These are phyloP conservation scores for Leptobrachium leishanense DNA, from an alignment of 2,113 vertebrate species.

Conservation along the genomic window DNA sequence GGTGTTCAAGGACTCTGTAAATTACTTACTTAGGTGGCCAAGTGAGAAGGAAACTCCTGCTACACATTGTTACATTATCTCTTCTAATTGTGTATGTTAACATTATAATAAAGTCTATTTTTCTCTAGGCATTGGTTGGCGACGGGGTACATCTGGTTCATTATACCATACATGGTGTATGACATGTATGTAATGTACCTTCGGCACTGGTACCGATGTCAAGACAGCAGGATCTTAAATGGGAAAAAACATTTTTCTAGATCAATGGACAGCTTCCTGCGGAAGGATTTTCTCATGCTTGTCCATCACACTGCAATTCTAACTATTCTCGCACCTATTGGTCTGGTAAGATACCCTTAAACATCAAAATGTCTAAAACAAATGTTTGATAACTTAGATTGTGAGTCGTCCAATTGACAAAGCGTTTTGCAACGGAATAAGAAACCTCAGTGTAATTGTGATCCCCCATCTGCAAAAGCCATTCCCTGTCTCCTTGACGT, in stretches of 20 bases:
- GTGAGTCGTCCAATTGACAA: too few species aligned
- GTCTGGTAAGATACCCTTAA: constrained; percentile 74
- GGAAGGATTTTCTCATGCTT: constrained; percentile 86
- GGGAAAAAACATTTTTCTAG: constrained; percentile 71
- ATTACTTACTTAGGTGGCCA: too few species aligned
- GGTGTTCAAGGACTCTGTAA: too few species aligned
- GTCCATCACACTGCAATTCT: constrained; percentile 89
- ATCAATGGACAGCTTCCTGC: constrained; percentile 78
- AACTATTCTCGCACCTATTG: constrained; percentile 83
- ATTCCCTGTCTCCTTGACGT: too few species aligned
- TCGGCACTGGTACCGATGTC: constrained; percentile 87
- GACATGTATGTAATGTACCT: constrained; percentile 94
- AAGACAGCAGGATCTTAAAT: constrained; percentile 68
- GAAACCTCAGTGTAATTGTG: too few species aligned
- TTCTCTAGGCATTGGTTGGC: constrained; percentile 88
- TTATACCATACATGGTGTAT: constrained; percentile 93
- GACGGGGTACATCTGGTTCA: constrained; percentile 83
- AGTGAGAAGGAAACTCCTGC: too few species aligned
- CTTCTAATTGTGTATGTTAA: neutral
- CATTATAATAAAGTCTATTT: neutral
- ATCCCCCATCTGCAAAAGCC: too few species aligned
- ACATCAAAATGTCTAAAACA: too few species aligned
- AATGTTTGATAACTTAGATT: too few species aligned
- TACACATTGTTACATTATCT: neutral
- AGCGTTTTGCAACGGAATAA: too few species aligned